Evolutionary conservation across 2,113 vertebrate species (phyloP).

Genomic region (Amphiprion ocellaris): DNA sequence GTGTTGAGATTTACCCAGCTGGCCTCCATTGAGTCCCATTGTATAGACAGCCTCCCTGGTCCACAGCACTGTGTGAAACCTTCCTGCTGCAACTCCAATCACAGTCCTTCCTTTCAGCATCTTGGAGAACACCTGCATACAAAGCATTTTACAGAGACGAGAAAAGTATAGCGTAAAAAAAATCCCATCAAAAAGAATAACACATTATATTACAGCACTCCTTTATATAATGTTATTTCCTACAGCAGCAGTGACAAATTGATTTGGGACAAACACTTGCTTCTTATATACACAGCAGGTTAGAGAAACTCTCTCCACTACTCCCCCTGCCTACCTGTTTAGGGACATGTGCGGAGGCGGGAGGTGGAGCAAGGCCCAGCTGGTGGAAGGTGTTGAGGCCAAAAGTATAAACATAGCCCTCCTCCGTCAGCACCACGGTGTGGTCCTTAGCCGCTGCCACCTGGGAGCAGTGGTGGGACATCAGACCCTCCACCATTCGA

Average conservation of each 20-base stretch:
- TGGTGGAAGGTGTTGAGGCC: conserved; percentile 96
- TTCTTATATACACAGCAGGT: background rate
- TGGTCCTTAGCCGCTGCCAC: conserved; percentile 97
- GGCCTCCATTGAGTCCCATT: conserved; percentile 96
- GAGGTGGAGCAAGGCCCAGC: conserved; percentile 91
- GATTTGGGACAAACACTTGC: background rate
- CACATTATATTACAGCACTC: background rate
- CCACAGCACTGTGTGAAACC: conserved; percentile 98
- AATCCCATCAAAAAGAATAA: background rate
- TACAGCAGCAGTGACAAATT: background rate
- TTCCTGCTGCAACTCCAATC: conserved; percentile 94
- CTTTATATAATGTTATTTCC: background rate
- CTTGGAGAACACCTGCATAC: conserved; percentile 91
- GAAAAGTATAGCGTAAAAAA: no score
- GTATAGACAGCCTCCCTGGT: conserved; percentile 96
- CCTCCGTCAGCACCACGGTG: conserved; percentile 95
- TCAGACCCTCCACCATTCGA: conserved; percentile 91
- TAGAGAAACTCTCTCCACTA: background rate
- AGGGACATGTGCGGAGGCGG: conserved; percentile 88
- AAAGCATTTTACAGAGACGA: background rate
- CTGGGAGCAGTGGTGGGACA: conserved; percentile 90
- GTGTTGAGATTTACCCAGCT: conserved; percentile 89
- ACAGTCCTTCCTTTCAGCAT: conserved; percentile 91
- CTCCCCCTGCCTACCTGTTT: conserved; percentile 89
- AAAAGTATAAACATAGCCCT: conserved; percentile 94